phyloP scores from a whole-genome alignment of 2,797 vertebrate species.

The Pygocentrus nattereri region DNA sequence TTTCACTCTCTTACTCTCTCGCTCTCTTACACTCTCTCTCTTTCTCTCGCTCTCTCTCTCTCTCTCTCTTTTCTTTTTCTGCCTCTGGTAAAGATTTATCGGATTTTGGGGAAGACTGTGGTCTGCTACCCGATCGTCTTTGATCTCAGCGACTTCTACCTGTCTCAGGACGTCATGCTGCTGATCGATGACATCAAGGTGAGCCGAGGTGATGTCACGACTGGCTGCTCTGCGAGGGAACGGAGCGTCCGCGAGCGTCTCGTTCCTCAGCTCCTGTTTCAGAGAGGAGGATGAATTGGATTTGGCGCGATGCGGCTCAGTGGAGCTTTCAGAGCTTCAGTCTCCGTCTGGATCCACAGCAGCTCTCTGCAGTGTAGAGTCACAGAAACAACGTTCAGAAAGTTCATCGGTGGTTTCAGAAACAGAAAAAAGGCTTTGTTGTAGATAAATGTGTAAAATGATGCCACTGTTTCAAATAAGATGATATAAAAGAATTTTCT shows the following conservation, averaged over 20 bases:
- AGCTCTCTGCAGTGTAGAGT: no score
- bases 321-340: no score
- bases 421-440: no score
- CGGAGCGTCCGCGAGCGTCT: background rate
- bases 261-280: background rate
- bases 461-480: no score
- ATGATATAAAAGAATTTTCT: no score
- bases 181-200: constrained; percentile 99
- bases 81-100: constrained; percentile 87
- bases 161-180: constrained; percentile 98
- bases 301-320: background rate
- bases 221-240: background rate
- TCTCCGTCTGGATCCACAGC: no score
- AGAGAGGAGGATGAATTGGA: background rate
- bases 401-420: no score
- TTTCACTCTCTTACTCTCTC: background rate
- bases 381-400: no score
- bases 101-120: constrained; percentile 96
- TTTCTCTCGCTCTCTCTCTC: constrained; percentile 1
- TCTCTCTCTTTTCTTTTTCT: constrained; percentile 25
- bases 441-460: no score
- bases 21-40: constrained; percentile 16
- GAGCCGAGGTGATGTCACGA: constrained; percentile 59
- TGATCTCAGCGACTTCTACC: constrained; percentile 98
- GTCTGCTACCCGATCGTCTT: constrained; percentile 99